These are phyloP conservation scores for Petrocephalus schoutedeni DNA, from an alignment of 2,797 vertebrate species.

Conservation along the genomic window DNA sequence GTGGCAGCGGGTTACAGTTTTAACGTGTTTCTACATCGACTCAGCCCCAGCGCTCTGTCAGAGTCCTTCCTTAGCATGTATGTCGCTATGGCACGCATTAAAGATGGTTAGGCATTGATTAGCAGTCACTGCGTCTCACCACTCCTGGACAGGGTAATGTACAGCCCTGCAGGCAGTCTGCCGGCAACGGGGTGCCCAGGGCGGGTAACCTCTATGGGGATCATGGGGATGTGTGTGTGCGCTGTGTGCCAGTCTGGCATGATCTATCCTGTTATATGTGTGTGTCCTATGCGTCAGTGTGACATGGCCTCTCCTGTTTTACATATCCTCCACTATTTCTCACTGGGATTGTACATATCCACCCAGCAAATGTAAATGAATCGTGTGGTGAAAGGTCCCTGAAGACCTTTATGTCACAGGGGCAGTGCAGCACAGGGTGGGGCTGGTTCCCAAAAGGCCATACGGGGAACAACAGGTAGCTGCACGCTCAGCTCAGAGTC, in stretches of 20 bases:
- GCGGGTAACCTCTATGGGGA: slow-evolving; percentile 40
- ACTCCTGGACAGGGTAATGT: neutral
- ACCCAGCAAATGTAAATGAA: neutral
- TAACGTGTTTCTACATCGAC: too few relatives aligned
- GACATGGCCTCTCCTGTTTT: too few relatives aligned
- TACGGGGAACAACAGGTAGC: neutral
- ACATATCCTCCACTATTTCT: neutral
- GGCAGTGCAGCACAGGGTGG: neutral
- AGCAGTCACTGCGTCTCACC: neutral
- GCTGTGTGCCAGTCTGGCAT: too few relatives aligned
- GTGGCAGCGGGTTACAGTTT: too few relatives aligned
- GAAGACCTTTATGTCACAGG: neutral
- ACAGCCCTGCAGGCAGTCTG: slow-evolving; percentile 15
- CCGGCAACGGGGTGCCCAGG: slow-evolving; percentile 41
- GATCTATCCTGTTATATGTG: too few relatives aligned
- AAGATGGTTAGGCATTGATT: neutral
- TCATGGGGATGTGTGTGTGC: slow-evolving; percentile 17
- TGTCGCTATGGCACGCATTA: neutral
- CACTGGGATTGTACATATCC: neutral
- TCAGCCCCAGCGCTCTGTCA: too few relatives aligned
- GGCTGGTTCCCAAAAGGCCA: neutral
- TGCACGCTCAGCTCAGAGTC: neutral
- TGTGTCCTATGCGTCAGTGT: too few relatives aligned
- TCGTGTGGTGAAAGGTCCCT: neutral
- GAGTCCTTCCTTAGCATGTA: too few relatives aligned